Evolutionary conservation across 2,113 vertebrate genomes (phyloP).

Genomic region (Cichladusa arquata): DNA sequence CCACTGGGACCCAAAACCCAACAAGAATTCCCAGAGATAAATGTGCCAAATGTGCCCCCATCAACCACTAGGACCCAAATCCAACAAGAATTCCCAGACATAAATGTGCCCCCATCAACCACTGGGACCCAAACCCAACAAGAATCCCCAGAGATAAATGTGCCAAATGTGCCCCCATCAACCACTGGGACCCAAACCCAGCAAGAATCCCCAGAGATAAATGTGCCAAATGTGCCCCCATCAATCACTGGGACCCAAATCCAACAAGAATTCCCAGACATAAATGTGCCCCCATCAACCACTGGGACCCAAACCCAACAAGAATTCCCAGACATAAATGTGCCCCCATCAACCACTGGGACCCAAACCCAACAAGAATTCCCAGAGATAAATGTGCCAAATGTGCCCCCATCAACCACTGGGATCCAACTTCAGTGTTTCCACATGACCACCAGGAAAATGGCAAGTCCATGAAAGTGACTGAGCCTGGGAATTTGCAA

Average conservation of each 20-base stretch:
- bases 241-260: too few species aligned
- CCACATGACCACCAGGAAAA: not conserved
- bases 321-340: not conserved
- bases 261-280: too few species aligned
- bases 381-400: not conserved
- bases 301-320: not conserved
- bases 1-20: not conserved
- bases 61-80: not conserved
- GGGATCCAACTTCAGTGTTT: not conserved
- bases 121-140: too few species aligned
- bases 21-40: not conserved
- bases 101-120: not conserved
- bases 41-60: too few species aligned
- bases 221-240: not conserved
- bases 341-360: accelerated
- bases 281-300: accelerated
- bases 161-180: accelerated
- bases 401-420: too few species aligned
- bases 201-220: not conserved
- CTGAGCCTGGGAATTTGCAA: not conserved
- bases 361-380: not conserved
- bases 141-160: not conserved
- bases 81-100: not conserved
- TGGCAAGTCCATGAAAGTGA: not conserved
- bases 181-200: not conserved